These are phyloP conservation scores for Drosophila hydei DNA, from an alignment of 1,140 invertebrate species.

Conservation along the genomic window DNA sequence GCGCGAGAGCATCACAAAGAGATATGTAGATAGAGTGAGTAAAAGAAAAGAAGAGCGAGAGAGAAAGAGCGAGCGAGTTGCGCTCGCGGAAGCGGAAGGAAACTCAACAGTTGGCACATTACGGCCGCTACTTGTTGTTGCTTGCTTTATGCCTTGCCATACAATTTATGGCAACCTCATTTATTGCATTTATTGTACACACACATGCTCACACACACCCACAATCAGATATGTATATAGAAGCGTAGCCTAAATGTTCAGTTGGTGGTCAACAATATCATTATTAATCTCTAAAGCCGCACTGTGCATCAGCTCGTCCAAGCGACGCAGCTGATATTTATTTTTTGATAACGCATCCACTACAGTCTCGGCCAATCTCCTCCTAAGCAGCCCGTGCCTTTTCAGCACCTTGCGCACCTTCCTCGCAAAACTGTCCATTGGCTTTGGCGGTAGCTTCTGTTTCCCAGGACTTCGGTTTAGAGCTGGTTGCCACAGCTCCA, in stretches of 20 bases:
- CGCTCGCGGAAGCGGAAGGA: constrained; percentile 67
- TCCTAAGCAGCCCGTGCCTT: not conserved
- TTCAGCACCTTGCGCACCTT: not conserved
- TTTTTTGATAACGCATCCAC: not conserved
- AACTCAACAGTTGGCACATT: constrained; percentile 81
- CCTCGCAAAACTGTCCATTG: not conserved
- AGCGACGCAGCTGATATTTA: not conserved
- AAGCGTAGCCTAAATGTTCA: not conserved
- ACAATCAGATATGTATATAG: not conserved
- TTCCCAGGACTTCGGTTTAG: too few relatives aligned
- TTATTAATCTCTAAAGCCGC: not conserved
- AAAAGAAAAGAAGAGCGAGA: constrained; percentile 3
- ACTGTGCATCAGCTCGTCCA: constrained; percentile 30
- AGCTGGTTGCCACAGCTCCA: too few relatives aligned
- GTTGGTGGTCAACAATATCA: not conserved
- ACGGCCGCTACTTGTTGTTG: constrained; percentile 58
- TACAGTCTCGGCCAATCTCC: constrained; percentile 4
- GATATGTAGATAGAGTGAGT: not conserved
- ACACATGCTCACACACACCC: not conserved
- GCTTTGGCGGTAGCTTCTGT: too few relatives aligned
- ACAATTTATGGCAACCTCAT: constrained; percentile 46
- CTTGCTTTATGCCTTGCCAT: constrained; percentile 32
- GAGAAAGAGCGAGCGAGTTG: not conserved
- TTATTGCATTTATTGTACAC: constrained; percentile 52
- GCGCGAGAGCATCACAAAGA: constrained; percentile 11